Evolutionary conservation across 2,113 vertebrate genomes (phyloP), one percentile per base, ranked within the genome.

Genomic region (Xenopus laevis): DNA sequence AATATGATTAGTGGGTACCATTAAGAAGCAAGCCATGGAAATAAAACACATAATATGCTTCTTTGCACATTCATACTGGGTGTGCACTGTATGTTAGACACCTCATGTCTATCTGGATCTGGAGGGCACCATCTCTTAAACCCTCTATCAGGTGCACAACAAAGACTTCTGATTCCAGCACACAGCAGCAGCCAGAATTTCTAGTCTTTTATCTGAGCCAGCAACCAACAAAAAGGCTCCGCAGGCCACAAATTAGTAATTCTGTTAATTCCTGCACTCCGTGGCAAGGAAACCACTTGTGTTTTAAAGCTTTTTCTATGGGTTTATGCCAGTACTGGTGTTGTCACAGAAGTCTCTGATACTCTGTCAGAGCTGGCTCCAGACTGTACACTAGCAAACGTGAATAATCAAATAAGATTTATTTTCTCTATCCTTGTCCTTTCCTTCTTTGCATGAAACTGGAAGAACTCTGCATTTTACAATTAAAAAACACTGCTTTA

Each of bases 1-100:
- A 53, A 69, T 69, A 76, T 76, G 66, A 76, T 69, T 13, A 76
- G 63, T 69, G 66, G 11, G 46, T 46, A 62, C 13, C 17, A 61
- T 75, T 75, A 75, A 68, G 23, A 27, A 27, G 23, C 1, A 66
- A 40, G 53, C 27, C 16, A 16, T 20, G 53, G 44, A 30, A 67
- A 11, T 0, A 13, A 68, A 75, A 74, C 60, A 74, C 60, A 50
- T 11, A 75, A 68, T n/a, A 27, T 62, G 33, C 8, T 27, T 27
- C 23, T 27, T 27, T 27, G 23, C 23, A 27, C 23, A 27, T 33
- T 15, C 40, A 33, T 67, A 74, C 17, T 30, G 30, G 44, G 33
- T 50, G 17, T 40, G 33, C 63, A 18, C 53, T 30, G 53, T 18
- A 66, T 65, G 17, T 57, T n/a, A 13, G 18, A 45, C 50, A 27